Evolutionary conservation across 2,797 vertebrate genomes (phyloP).

Genomic region (Neopelma chrysocephalum): DNA sequence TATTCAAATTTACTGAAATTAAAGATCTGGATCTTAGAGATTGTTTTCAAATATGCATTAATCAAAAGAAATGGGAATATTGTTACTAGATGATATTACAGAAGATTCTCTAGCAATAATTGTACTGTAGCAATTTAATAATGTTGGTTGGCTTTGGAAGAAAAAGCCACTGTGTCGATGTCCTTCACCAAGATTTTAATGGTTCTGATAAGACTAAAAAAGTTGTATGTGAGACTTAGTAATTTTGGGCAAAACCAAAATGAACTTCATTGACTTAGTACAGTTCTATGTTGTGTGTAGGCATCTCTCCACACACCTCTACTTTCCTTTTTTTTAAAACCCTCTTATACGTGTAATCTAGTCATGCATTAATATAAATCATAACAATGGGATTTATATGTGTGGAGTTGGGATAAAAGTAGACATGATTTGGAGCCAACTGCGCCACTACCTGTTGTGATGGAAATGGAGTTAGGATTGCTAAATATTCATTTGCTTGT

Average conservation of each 20-base stretch:
- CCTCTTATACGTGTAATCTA: not conserved
- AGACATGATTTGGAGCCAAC: not conserved
- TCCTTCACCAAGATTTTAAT: not conserved
- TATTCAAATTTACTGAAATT: not conserved
- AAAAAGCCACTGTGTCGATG: rapidly evolving
- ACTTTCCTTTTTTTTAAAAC: not conserved
- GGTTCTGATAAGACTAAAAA: not conserved
- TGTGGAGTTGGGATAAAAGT: not conserved
- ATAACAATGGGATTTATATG: not conserved
- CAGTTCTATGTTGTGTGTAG: not conserved
- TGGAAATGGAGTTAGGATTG: not conserved
- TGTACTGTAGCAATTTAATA: not conserved
- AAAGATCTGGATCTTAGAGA: not conserved
- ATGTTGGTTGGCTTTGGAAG: not conserved
- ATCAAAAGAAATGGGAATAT: not conserved
- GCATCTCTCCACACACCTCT: not conserved
- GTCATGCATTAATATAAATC: not conserved
- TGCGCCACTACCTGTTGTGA: not conserved
- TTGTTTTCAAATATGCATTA: not conserved
- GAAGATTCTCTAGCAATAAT: not conserved
- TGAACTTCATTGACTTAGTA: not conserved
- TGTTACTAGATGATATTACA: not conserved
- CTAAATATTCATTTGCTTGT: not conserved
- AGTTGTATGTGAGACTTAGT: not conserved
- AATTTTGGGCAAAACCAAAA: not conserved